These are phyloP conservation scores for Sesamia nonagrioides DNA, from an alignment of 1,140 invertebrate genomes.

Conservation along the genomic window DNA sequence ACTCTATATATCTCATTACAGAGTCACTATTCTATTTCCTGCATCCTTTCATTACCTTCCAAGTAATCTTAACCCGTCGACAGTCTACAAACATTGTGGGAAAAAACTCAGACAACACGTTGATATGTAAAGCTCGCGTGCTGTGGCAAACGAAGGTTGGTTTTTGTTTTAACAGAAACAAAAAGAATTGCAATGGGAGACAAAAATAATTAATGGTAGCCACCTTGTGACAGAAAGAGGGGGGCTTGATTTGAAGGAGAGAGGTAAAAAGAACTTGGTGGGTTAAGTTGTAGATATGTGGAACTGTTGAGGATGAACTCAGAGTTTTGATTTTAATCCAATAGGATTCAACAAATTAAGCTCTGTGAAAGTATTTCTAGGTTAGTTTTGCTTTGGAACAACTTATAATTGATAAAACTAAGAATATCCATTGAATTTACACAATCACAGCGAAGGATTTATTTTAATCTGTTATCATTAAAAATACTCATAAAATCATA, in stretches of 20 bases:
- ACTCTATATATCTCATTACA: neutral
- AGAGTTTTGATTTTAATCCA: too few species aligned
- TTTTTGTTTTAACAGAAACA: constrained; percentile 30
- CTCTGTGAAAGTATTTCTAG: too few species aligned
- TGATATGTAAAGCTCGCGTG: constrained; percentile 49
- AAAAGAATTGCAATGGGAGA: constrained; percentile 34
- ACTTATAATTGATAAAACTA: too few species aligned
- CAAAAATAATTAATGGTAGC: constrained; percentile 53
- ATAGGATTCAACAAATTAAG: too few species aligned
- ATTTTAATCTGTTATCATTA: too few species aligned
- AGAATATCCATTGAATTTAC: too few species aligned
- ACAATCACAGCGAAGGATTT: too few species aligned
- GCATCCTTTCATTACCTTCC: constrained; percentile 35
- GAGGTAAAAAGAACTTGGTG: neutral
- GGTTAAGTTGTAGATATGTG: neutral
- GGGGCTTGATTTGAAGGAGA: constrained; percentile 2
- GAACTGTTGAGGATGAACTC: too few species aligned
- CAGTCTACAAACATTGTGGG: constrained; percentile 8
- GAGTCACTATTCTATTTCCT: constrained; percentile 1
- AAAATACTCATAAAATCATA: too few species aligned
- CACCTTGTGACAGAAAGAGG: constrained; percentile 19
- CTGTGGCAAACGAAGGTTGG: constrained; percentile 24
- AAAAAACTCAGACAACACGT: constrained; percentile 36
- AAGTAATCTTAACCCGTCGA: constrained; percentile 32
- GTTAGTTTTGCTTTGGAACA: too few species aligned